Evolutionary conservation across 1,140 invertebrate species (phyloP).

Genomic region (Anoplolepis gracilipes): DNA sequence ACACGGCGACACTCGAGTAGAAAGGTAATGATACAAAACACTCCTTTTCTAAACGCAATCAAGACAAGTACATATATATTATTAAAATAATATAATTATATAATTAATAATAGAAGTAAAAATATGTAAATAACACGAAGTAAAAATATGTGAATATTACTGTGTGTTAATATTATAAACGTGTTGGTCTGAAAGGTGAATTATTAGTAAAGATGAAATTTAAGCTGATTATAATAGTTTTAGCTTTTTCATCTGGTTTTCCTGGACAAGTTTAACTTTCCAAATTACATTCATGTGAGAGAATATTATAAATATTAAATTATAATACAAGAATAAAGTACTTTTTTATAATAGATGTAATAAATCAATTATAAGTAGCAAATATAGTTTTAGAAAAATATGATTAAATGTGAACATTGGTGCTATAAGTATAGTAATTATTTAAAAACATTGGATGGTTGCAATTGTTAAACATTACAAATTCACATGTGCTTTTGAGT

Average conservation of each 20-base stretch:
- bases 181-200: neutral
- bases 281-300: constrained; percentile 12
- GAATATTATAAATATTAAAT: constrained; percentile 6
- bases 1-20: too few species aligned
- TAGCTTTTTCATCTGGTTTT: neutral
- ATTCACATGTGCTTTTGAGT: neutral
- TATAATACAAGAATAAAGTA: neutral
- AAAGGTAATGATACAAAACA: too few species aligned
- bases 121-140: too few species aligned
- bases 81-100: too few species aligned
- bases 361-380: neutral
- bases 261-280: neutral
- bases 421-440: neutral
- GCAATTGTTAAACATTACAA: neutral
- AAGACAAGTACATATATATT: too few species aligned
- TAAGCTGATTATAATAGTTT: constrained; percentile 20
- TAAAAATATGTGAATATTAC: too few species aligned
- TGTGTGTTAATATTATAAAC: neutral
- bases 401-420: neutral
- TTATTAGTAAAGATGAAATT: constrained; percentile 15
- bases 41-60: too few species aligned
- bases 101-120: too few species aligned
- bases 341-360: neutral
- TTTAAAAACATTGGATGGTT: neutral
- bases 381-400: neutral